A percentile compares a stretch with the other conserved stretches of the same genome.
Evolutionary conservation across 2,888 invertebrate genomes (phyloP).

Genomic region (Rotaria magnacalcarata): DNA sequence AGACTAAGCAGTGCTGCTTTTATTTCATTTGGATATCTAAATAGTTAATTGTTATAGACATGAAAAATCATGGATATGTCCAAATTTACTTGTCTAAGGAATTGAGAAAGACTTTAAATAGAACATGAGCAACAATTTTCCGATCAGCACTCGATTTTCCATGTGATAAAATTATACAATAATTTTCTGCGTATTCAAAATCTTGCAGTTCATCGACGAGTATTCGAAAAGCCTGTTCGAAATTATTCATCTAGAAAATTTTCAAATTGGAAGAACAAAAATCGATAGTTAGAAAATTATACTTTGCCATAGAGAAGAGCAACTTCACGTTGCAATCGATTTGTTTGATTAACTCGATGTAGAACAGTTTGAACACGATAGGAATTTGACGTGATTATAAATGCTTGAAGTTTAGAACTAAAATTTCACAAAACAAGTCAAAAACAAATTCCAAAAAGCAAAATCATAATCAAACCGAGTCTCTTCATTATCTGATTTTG

Average conservation of each 20-base stretch:
- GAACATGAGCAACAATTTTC: background rate
- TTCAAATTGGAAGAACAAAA: background rate
- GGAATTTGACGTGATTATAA: background rate
- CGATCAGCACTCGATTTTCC: background rate
- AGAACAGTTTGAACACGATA: constrained; percentile 27
- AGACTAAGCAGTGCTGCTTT: background rate
- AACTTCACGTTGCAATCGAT: constrained; percentile 17
- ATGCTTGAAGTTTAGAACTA: constrained; percentile 2
- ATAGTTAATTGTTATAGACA: background rate
- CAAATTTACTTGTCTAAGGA: background rate
- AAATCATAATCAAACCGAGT: background rate
- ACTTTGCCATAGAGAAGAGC: constrained; percentile 29
- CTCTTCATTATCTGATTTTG: background rate
- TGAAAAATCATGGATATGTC: background rate
- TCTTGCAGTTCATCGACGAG: constrained; percentile 12
- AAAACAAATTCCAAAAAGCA: background rate
- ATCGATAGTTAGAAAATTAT: background rate
- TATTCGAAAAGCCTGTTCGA: constrained; percentile 10
- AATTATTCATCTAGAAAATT: constrained; percentile 15
- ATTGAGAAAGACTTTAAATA: constrained; percentile 14
- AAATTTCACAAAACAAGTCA: background rate
- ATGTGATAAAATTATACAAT: background rate
- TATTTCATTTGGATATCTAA: background rate
- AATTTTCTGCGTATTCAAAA: constrained; percentile 5
- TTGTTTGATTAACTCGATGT: constrained; percentile 1